Conservation (phyloP, 2,113 vertebrate genomes). For the Sinocyclocheilus anophthalmus region DNA sequence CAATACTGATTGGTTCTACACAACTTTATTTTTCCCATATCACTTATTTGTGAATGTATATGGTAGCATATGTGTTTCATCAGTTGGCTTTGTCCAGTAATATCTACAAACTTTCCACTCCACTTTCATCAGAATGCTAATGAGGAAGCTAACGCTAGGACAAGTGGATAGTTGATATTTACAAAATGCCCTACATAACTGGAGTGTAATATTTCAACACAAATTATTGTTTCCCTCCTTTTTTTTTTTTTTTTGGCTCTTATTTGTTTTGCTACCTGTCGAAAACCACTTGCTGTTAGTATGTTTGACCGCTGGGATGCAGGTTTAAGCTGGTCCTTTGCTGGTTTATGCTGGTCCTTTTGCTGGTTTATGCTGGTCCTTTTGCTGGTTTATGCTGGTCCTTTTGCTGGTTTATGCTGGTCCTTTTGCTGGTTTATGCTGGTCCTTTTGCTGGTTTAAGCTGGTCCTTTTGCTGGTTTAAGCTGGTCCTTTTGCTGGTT, state of each 20-base stretch:
- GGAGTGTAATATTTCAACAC: slow-evolving; percentile 86
- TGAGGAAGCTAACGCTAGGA: slow-evolving; percentile 82
- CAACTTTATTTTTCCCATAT: not conserved
- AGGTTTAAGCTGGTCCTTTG: no score
- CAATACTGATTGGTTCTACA: not conserved
- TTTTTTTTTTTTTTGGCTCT: not conserved
- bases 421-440: no score
- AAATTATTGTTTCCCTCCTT: slow-evolving; percentile 18
- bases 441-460: no score
- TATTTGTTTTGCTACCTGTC: not conserved
- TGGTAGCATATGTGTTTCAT: not conserved
- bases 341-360: no score
- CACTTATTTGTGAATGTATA: not conserved
- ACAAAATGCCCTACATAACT: slow-evolving; percentile 85
- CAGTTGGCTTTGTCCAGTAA: not conserved
- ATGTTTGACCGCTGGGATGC: no score
- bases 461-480: no score
- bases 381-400: no score
- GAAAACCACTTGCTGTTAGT: no score
- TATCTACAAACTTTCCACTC: not conserved
- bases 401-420: no score
- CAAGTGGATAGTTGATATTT: slow-evolving; percentile 85
- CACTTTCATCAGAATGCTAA: not conserved
- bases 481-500: no score
- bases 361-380: no score